phyloP scores from a whole-genome alignment of 92 coral and sea anemone species.

The Actinostola sp. region DNA sequence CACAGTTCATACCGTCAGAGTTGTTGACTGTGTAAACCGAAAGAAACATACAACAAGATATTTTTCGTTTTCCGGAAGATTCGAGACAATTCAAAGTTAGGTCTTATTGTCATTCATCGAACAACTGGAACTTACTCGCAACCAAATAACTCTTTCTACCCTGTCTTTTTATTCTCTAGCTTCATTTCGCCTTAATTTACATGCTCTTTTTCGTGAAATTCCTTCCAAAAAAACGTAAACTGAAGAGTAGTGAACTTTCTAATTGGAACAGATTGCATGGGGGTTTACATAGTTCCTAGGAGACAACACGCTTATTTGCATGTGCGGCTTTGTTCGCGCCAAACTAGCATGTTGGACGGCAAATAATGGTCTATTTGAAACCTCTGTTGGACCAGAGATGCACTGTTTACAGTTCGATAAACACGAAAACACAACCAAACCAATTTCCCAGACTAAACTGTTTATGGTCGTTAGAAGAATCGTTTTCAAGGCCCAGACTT shows the following conservation, averaged over 20 bases:
- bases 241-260: background rate
- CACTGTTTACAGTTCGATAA: slow-evolving; percentile 8
- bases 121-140: slow-evolving; percentile 5
- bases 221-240: background rate
- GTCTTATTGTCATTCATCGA: slow-evolving; percentile 10
- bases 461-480: background rate
- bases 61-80: slow-evolving; percentile 23
- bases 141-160: background rate
- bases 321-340: slow-evolving; percentile 43
- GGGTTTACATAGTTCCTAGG: slow-evolving; percentile 54
- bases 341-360: slow-evolving; percentile 15
- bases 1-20: background rate
- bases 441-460: background rate
- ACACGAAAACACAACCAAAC: background rate
- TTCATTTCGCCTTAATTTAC: slow-evolving; percentile 5
- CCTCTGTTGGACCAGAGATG: slow-evolving; percentile 10
- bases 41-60: slow-evolving; percentile 9
- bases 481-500: background rate
- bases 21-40: slow-evolving; percentile 15
- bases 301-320: slow-evolving; percentile 47
- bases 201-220: background rate
- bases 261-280: slow-evolving; percentile 32
- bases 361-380: slow-evolving; percentile 10
- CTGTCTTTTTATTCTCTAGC: background rate
- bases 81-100: slow-evolving; percentile 13